Base-by-base conservation (phyloP, 2,888 invertebrate species). In the Eristalis arbustorum region DNA sequence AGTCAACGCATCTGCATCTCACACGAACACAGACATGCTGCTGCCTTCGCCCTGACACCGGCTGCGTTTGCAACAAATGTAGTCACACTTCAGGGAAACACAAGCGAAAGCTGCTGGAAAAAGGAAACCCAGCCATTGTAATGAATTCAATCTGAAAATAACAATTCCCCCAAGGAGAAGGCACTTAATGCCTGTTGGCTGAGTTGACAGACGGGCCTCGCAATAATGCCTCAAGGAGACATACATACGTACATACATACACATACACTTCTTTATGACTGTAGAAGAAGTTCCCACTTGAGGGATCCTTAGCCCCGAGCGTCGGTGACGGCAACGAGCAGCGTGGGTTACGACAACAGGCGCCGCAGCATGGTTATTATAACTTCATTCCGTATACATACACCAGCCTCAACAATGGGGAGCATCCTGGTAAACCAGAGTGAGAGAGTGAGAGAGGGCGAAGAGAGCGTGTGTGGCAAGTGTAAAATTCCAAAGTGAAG, bases 111-210 rank as follows among this genome's bases (percentile, higher is more conserved):
- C n/a, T 49, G 61, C 61, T 42, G 40, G 11, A 23, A 66, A 76
- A 67, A 59, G 18, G 13, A 40, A 64, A 56, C 37, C 14, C 61
- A 71, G 25, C 22, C 72, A 72, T 63, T 72, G 71, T 66, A 72
- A 72, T 42, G 68, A 59, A 75, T 69, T 73, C 76, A 85, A 85
- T 81, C 73, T 74, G 73, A 76, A 68, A 85, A 77, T 85, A 68
- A 81, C 56, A 81, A 81, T 77, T 77, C 77, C 76, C 69, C 69
- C 28, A 81, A 75, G 72, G 40, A 68, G 68, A 28, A 76, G 76
- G 64, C 81, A 85, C 81, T 85, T 77, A 77, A 74, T 77, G 85
- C 81, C 77, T 85, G 74, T 74, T 62, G 77, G 77, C 77, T 85
- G 68, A 78, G 74, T 85, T 85, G 85, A 85, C 82, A 85, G 82